A percentile compares a stretch with the other conserved stretches of the same genome.
phyloP scores from a whole-genome alignment of 2,797 vertebrate genomes.

The Setipinna tenuifilis region DNA sequence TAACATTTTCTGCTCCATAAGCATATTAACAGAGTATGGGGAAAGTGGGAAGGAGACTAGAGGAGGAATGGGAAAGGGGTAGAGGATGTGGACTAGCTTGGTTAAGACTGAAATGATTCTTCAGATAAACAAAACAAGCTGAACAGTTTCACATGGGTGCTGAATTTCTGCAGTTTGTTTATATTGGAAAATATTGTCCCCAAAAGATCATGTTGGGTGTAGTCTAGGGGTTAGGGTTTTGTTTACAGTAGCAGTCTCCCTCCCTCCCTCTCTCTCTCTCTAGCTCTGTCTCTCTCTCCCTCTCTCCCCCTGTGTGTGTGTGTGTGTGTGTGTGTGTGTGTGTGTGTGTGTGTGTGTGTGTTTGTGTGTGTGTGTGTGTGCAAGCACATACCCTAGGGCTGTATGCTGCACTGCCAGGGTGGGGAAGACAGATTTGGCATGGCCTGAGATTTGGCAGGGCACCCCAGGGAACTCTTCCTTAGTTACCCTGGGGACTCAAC shows the following conservation, averaged over 20 bases:
- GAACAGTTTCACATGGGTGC: background rate
- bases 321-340: background rate
- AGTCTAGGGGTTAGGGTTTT: background rate
- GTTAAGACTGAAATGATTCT: background rate
- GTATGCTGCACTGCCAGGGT: conserved; percentile 6
- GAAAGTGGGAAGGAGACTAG: background rate
- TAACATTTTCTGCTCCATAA: conserved; percentile 31
- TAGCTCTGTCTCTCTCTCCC: too few species aligned
- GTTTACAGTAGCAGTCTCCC: too few species aligned
- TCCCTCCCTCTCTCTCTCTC: too few species aligned
- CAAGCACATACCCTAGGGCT: background rate
- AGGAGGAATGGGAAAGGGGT: background rate
- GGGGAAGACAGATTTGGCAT: conserved; percentile 21
- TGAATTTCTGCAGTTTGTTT: background rate
- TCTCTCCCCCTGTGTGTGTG: too few species aligned
- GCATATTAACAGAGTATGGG: conserved; percentile 23
- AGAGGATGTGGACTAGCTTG: background rate
- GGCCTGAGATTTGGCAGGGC: conserved; percentile 4
- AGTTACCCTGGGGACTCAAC: conserved; percentile 14
- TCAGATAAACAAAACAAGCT: background rate
- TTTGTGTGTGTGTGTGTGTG: background rate
- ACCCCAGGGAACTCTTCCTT: conserved; percentile 22
- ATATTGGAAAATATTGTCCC: conserved; percentile 22
- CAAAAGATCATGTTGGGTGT: conserved; percentile 16
- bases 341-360: background rate